A percentile compares a stretch with the other conserved stretches of the same genome.
Conservation (phyloP, 2,888 invertebrate genomes). For the Synergus laeviventris region DNA sequence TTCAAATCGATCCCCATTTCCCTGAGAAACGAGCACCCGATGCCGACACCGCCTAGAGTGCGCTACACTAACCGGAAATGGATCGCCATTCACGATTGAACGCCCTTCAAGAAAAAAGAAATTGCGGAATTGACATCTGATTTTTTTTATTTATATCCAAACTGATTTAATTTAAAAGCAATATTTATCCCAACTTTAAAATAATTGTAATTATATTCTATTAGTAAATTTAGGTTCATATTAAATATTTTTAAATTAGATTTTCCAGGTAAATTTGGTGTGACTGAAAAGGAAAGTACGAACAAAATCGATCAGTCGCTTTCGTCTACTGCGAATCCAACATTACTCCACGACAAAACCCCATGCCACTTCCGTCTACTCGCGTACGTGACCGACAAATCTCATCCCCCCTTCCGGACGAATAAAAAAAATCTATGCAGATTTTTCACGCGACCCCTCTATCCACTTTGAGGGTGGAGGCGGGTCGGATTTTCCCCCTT, state of each 20-base stretch:
- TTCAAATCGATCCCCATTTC: conserved; percentile 69
- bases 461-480: conserved; percentile 42
- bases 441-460: conserved; percentile 67
- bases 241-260: not conserved
- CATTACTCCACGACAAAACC: conserved; percentile 42
- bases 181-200: no score
- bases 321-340: conserved; percentile 33
- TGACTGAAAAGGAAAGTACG: conserved; percentile 20
- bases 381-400: conserved; percentile 56
- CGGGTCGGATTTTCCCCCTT: conserved; percentile 45
- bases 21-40: conserved; percentile 59
- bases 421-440: conserved; percentile 67
- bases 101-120: conserved; percentile 9
- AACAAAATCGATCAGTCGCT: conserved; percentile 22
- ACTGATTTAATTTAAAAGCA: no score
- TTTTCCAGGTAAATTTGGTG: not conserved
- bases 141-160: not conserved
- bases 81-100: conserved; percentile 48
- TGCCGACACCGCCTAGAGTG: conserved; percentile 31
- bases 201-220: not conserved
- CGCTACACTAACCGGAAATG: conserved; percentile 46
- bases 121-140: not conserved
- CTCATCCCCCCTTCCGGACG: conserved; percentile 48
- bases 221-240: not conserved
- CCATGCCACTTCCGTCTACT: conserved; percentile 49